phyloP scores from a whole-genome alignment of 2,797 vertebrate species.

The Syngnathus rostellatus region DNA sequence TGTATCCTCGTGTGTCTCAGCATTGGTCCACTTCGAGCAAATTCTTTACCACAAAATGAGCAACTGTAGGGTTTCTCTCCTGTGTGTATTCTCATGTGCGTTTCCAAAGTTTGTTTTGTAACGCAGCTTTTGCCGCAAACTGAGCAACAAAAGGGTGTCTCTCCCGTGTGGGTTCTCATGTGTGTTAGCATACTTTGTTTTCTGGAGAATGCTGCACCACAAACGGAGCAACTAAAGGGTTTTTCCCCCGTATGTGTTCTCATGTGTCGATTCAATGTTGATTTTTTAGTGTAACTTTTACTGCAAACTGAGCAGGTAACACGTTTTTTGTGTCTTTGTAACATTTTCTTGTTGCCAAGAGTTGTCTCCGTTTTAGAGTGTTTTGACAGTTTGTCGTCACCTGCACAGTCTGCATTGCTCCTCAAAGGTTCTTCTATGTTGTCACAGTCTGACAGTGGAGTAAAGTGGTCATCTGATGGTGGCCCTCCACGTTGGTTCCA shows the following conservation, averaged over 20 bases:
- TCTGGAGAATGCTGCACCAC: background rate
- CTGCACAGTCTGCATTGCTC: background rate
- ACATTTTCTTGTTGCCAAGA: background rate
- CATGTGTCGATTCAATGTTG: background rate
- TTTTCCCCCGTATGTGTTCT: background rate
- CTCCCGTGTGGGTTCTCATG: background rate
- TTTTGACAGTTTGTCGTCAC: background rate
- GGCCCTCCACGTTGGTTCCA: background rate
- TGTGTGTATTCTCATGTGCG: background rate
- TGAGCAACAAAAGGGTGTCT: background rate
- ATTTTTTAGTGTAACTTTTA: background rate
- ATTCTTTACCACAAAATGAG: background rate
- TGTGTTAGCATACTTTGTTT: background rate
- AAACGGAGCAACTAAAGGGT: background rate
- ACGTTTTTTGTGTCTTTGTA: background rate
- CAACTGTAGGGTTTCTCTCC: slow-evolving; percentile 2
- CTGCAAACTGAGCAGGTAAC: background rate
- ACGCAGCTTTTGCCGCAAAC: background rate
- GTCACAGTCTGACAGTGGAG: background rate
- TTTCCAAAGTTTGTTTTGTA: background rate
- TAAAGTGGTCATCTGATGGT: background rate
- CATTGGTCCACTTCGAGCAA: background rate
- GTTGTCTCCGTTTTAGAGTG: background rate
- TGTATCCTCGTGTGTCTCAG: background rate
- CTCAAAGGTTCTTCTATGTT: background rate